A percentile compares a stretch with the other conserved stretches of the same genome.
These are phyloP conservation scores for Cantharis nigra DNA, from an alignment of 2,888 invertebrate species.

Conservation along the genomic window DNA sequence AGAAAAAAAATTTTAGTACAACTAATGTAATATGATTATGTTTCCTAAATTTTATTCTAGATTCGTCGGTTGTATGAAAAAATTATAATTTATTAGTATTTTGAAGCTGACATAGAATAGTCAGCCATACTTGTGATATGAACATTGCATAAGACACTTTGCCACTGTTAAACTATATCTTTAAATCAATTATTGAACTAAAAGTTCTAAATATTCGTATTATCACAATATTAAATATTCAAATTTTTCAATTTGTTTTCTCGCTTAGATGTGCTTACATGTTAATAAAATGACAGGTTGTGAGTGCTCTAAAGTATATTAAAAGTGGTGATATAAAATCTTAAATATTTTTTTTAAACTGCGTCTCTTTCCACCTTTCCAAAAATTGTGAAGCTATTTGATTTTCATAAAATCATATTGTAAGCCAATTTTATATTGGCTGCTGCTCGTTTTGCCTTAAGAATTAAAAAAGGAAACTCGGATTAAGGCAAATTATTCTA, in stretches of 20 bases:
- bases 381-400: neutral
- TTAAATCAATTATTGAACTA: slow-evolving; percentile 15
- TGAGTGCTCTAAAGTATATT: neutral
- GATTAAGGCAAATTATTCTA: neutral
- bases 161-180: slow-evolving; percentile 26
- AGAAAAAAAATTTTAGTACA: slow-evolving; percentile 6
- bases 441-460: neutral
- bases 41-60: neutral
- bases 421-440: neutral
- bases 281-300: neutral
- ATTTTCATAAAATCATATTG: neutral
- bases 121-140: slow-evolving; percentile 30
- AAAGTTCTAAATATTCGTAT: slow-evolving; percentile 1
- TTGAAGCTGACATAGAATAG: slow-evolving; percentile 20
- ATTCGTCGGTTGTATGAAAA: neutral
- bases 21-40: neutral
- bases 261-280: slow-evolving; percentile 1
- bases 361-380: neutral
- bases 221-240: neutral
- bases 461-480: neutral
- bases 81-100: slow-evolving; percentile 6
- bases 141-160: slow-evolving; percentile 24
- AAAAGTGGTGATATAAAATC: neutral
- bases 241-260: neutral
- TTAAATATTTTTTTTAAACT: neutral